Evolutionary conservation across 2,888 invertebrate species (phyloP), one percentile per base, ranked within the genome.

Genomic region (Nomada fucata): DNA sequence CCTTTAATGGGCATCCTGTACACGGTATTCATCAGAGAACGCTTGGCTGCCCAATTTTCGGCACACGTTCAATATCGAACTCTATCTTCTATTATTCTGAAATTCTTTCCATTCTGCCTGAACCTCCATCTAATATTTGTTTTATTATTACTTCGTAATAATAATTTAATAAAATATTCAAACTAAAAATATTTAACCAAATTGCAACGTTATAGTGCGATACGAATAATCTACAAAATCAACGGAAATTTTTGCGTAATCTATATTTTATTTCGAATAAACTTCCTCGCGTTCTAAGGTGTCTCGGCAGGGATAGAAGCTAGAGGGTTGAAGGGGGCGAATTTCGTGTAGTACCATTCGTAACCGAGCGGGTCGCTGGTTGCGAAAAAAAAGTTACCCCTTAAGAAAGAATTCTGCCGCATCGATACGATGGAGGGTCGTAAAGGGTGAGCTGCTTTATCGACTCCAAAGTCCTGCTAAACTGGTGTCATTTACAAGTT

Each of bases 401-500:
- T 77, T 47, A 78, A 82, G 88, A 91, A 91, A 91, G 92, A 91
- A 89, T 89, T 87, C 92, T 92, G 82, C 92, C 81, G 68, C 89
- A 91, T 92, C 92, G 93, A 91, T 91, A 65, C 71, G 78, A 88
- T 88, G 79, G 79, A 71, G 87, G 83, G 84, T 69, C 29, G 68
- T 2, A 76, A 79, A 79, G 80, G 85, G 79, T 85, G 82, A 80
- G 76, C 92, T 91, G 85, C 83, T 82, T 92, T 92, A 92, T 91
- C 93, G 91, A 91, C 92, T 42, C 80, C 61, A 44, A 52, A 52
- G 20, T 65, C 64, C 70, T 68, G 64, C 79, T 44, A 50, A 57
- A 57, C 76, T 70, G 57, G 67, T 77, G 76, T 87, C 85, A 89
- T 89, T 91, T 89, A 63, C 55, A 65, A 55, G 65, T 65, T 70